phyloP scores from a whole-genome alignment of 2,888 invertebrate species.

The Rotaria sp. region DNA sequence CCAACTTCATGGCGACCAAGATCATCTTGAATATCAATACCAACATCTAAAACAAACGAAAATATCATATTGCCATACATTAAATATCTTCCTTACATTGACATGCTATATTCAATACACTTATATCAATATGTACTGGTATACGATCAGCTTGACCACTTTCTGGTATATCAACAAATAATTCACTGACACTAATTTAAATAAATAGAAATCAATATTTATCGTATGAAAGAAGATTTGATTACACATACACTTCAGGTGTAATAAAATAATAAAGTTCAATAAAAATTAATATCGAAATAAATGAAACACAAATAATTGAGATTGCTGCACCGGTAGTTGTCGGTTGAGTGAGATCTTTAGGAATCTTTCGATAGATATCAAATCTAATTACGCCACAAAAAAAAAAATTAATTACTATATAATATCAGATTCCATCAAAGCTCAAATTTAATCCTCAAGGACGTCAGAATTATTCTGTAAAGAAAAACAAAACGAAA shows the following conservation, averaged over 20 bases:
- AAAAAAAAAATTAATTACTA: no score
- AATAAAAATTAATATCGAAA: conserved; percentile 57
- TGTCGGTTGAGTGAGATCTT: conserved; percentile 62
- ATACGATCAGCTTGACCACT: conserved; percentile 56
- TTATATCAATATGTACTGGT: conserved; percentile 59
- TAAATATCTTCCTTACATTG: conserved; percentile 55
- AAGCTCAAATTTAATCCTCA: no score
- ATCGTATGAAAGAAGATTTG: not conserved
- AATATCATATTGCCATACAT: not conserved
- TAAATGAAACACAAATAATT: conserved; percentile 58
- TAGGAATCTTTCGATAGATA: conserved; percentile 62
- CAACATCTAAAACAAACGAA: conserved; percentile 54
- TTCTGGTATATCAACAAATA: conserved; percentile 60
- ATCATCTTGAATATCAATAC: conserved; percentile 62
- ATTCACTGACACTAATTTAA: conserved; percentile 57
- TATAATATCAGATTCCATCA: no score
- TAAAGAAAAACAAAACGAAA: no score
- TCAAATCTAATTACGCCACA: conserved; percentile 56
- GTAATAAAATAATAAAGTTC: conserved; percentile 58
- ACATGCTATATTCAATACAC: conserved; percentile 58
- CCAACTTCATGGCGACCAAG: conserved; percentile 62
- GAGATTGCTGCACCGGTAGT: conserved; percentile 60
- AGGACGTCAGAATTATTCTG: no score
- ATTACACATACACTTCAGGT: conserved; percentile 57
- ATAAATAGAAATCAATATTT: not conserved